Conservation (phyloP, 1,140 invertebrate species). For the Leptinotarsa lineolata region DNA sequence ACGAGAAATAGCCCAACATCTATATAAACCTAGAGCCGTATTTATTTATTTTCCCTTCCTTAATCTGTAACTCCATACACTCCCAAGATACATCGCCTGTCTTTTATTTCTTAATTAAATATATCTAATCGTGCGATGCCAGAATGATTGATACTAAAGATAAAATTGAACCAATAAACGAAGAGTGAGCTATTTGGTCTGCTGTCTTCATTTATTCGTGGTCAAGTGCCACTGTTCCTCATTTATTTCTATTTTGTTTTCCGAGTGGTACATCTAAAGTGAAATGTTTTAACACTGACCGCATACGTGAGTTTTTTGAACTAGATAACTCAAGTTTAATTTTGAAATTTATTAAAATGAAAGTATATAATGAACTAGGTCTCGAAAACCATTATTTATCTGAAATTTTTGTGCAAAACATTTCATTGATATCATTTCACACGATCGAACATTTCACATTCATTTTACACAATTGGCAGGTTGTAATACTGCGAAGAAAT, state of each 20-base stretch:
- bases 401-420: no score
- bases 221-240: not conserved
- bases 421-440: no score
- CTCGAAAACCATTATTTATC: no score
- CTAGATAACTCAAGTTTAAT: no score
- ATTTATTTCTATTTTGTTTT: not conserved
- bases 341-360: no score
- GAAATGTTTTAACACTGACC: no score
- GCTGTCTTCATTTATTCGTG: slow-evolving; percentile 6
- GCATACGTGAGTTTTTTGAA: no score
- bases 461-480: no score
- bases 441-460: no score
- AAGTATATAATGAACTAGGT: no score
- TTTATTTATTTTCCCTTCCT: slow-evolving; percentile 25
- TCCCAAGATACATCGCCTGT: slow-evolving; percentile 21
- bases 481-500: no score
- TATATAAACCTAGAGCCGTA: slow-evolving; percentile 16
- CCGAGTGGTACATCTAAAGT: no score
- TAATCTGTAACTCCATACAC: slow-evolving; percentile 7
- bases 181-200: slow-evolving; percentile 9
- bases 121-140: slow-evolving; percentile 26
- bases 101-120: slow-evolving; percentile 32
- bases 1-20: slow-evolving; percentile 18
- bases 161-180: slow-evolving; percentile 29
- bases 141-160: slow-evolving; percentile 31